Percentiles rank a stretch among this genome's conserved stretches.
These are phyloP conservation scores for Potamarius usumacintae DNA, from an alignment of 2,113 vertebrate genomes.

Conservation along the genomic window DNA sequence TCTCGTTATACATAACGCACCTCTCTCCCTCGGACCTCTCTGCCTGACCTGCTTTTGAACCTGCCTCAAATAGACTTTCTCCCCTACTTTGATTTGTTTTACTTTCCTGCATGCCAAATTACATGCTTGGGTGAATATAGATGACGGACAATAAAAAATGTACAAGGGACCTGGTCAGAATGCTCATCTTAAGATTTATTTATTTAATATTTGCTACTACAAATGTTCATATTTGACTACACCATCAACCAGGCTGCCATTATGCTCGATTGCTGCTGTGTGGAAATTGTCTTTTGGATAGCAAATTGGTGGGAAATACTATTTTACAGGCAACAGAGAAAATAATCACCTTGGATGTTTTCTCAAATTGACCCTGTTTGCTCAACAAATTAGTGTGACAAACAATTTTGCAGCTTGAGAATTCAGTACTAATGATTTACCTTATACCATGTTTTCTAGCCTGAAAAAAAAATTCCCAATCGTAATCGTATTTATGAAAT, in stretches of 20 bases:
- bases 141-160: constrained; percentile 25
- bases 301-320: constrained; percentile 37
- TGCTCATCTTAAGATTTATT: constrained; percentile 8
- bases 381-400: constrained; percentile 15
- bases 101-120: constrained; percentile 32
- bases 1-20: background rate
- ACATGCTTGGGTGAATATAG: constrained; percentile 2
- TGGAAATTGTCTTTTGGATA: background rate
- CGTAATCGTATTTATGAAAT: background rate
- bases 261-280: background rate
- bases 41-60: constrained; percentile 37
- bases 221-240: constrained; percentile 20
- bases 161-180: constrained; percentile 15
- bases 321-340: constrained; percentile 19
- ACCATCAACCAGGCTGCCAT: constrained; percentile 10
- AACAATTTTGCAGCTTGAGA: constrained; percentile 7
- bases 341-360: constrained; percentile 32
- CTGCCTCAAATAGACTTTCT: constrained; percentile 22
- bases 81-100: constrained; percentile 26
- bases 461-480: background rate
- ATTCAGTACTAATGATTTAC: constrained; percentile 21
- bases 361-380: constrained; percentile 28
- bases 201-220: background rate
- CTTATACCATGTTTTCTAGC: background rate
- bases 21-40: constrained; percentile 24